Evolutionary conservation across 2,797 vertebrate genomes (phyloP), one percentile per base, ranked within the genome.

Genomic region (Semotilus atromaculatus): DNA sequence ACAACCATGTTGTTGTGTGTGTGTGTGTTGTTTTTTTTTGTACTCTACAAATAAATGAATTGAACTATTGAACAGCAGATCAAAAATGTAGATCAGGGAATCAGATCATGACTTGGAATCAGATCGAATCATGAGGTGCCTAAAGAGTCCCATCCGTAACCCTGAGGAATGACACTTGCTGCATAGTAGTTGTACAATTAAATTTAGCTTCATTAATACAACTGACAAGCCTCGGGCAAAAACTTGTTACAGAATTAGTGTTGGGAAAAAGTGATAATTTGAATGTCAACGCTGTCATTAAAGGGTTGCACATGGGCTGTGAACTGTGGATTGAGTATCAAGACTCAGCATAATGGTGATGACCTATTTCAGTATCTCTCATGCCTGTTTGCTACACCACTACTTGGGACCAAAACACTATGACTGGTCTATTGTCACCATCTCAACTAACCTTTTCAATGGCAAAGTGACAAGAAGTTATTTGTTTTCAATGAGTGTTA

Each of bases 361-460:
- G 36, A 64, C 38, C n/a, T 45, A 75, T 75, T 75, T 53, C 72
- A 74, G 8, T 74, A 19, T 3, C 1, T 45, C 70, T 72, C 40
- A 48, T 72, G 40, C 40, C 7, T 48, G n/a, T 14, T 7, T 45
- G 40, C 8, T n/a, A 18, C n/a, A 72, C 23, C n/a, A 14, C 14
- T 71, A 16, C 16, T 48, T 74, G 48, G 43, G 71, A 34, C 29
- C 36, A 40, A 43, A 23, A 43, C 38, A 5, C 36, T 71, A n/a
- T 5, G 18, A 7, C 31, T 66, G 34, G 34, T 40, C 67, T 40
- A 5, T 70, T 70, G 68, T 45, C 75, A 64, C 36, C 58, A 76
- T 58, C 51, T 60, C 21, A n/a, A 40, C 53, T 76, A 40, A 76
- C 34, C 13, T 76, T 76, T 76, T 76, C 23, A 60, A 76, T 60